Conservation (phyloP, 2,113 vertebrate species). For the Oncorhynchus clarkii region DNA sequence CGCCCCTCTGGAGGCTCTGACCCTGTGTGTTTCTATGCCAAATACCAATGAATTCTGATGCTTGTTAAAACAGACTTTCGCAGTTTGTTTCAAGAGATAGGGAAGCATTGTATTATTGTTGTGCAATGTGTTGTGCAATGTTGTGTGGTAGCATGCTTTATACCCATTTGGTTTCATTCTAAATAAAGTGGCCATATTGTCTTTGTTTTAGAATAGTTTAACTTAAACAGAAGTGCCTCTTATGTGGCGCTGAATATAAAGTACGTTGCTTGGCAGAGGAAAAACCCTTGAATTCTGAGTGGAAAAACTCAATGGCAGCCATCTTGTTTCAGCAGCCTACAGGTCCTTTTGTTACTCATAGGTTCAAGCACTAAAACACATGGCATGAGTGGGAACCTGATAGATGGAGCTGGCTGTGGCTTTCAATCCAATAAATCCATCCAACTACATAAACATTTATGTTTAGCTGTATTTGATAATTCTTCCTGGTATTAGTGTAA, state of each 20-base stretch:
- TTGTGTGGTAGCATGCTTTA: no score
- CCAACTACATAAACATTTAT: conserved; percentile 39
- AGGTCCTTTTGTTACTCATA: conserved; percentile 34
- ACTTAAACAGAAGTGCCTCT: no score
- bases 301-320: neutral
- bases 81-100: neutral
- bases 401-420: conserved; percentile 12
- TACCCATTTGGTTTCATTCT: no score
- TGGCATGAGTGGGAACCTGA: conserved; percentile 41
- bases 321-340: conserved; percentile 17
- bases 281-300: neutral
- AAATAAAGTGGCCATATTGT: no score
- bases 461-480: neutral
- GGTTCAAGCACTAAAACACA: conserved; percentile 18
- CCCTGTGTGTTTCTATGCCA: neutral
- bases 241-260: no score
- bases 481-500: neutral
- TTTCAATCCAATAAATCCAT: neutral
- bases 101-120: neutral
- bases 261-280: no score
- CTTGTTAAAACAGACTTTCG: neutral
- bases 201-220: no score
- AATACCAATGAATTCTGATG: neutral
- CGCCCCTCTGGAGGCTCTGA: no score
- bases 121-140: no score